These are phyloP conservation scores for Pedetes capensis DNA, from an alignment of 2,113 vertebrate species.

Conservation along the genomic window DNA sequence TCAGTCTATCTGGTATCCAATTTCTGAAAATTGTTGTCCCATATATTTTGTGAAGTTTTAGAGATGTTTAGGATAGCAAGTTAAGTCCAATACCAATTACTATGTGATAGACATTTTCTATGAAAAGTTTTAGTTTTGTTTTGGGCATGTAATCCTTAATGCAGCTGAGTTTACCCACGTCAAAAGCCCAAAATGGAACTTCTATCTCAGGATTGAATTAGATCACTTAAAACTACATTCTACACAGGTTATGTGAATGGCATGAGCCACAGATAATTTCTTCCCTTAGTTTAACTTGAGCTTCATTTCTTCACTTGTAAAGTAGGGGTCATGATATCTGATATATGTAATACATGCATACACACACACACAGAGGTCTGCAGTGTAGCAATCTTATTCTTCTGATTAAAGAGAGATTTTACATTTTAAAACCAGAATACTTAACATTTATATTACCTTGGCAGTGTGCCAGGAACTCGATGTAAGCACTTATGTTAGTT, in stretches of 20 bases:
- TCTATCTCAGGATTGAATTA: background rate
- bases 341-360: background rate
- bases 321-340: background rate
- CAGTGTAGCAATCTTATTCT: background rate
- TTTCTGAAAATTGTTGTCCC: background rate
- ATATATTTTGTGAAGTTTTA: conserved; percentile 15
- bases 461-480: background rate
- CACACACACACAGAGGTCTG: background rate
- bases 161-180: background rate
- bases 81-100: background rate
- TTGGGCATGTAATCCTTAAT: background rate
- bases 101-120: background rate
- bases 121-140: background rate
- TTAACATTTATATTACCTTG: conserved; percentile 18
- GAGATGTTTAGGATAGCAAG: background rate
- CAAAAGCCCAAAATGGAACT: background rate
- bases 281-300: background rate
- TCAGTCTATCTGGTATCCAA: background rate
- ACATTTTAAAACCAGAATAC: conserved; percentile 46
- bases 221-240: background rate
- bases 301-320: conserved; percentile 25
- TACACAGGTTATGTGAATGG: background rate
- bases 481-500: background rate
- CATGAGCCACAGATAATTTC: background rate
- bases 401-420: conserved; percentile 17